Percentiles rank a stretch among this genome's conserved stretches.
These are phyloP conservation scores for Tineola bisselliella DNA, from an alignment of 2,888 invertebrate genomes.

Conservation along the genomic window DNA sequence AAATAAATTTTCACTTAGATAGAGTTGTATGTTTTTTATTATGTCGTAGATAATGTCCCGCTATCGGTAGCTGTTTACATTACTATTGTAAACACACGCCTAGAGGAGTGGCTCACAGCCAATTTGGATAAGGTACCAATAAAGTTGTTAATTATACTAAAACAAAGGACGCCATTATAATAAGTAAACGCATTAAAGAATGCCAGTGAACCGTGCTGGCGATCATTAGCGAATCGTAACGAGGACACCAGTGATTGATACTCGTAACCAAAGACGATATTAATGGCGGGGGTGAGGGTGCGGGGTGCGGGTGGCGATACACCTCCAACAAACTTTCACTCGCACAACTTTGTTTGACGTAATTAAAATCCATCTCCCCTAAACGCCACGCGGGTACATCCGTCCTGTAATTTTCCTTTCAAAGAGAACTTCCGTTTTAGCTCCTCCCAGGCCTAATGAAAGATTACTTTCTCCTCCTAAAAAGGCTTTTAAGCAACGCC, in stretches of 20 bases:
- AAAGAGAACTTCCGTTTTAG: slow-evolving; percentile 68
- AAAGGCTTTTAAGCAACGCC: slow-evolving; percentile 68
- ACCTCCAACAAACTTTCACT: background rate
- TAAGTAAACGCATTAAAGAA: background rate
- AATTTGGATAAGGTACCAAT: background rate
- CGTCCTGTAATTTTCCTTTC: slow-evolving; percentile 66
- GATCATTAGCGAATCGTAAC: background rate
- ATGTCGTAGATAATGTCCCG: background rate
- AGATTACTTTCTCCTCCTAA: slow-evolving; percentile 67
- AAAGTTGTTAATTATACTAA: background rate
- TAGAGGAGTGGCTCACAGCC: background rate
- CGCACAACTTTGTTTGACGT: slow-evolving; percentile 56
- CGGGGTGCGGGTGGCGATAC: background rate
- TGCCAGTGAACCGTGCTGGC: background rate
- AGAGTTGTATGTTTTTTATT: background rate
- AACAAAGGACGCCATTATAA: background rate
- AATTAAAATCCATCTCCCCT: slow-evolving; percentile 63
- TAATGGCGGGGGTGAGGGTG: background rate
- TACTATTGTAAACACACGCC: background rate
- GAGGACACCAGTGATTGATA: slow-evolving; percentile 6
- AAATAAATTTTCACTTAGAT: background rate
- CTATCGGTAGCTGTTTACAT: background rate
- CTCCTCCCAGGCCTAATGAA: slow-evolving; percentile 64
- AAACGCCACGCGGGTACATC: slow-evolving; percentile 43
- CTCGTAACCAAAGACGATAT: background rate